Base-by-base conservation (phyloP, 2,888 invertebrate genomes). In the Hemicrepidius hirtus region DNA sequence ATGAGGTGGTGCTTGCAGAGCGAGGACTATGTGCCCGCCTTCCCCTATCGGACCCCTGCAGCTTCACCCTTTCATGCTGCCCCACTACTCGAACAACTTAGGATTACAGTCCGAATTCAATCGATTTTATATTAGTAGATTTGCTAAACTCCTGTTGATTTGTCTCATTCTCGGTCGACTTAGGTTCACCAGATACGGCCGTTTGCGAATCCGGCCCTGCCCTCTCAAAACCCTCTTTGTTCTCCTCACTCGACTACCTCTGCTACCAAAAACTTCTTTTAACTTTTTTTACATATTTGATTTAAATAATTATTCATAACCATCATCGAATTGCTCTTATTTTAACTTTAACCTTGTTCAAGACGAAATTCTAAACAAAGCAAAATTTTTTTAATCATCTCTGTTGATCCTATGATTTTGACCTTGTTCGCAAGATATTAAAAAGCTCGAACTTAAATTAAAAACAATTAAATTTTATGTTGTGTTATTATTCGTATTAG, bases 1-100 rank as follows among this genome's bases (percentile, higher is more conserved):
- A 93, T 93, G 92, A 93, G 93, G 91, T 92, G 92, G 92, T 91
- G 92, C 91, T 91, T 90, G 88, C 88, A 85, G 85, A 85, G 88
- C 86, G 87, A 87, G 85, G 87, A 82, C 83, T 82, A 82, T 82
- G 82, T 82, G 83, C 83, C 81, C 80, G 79, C 77, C 79, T 78
- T 78, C 80, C 81, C 80, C 73, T 78, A 74, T 75, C 78, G 76
- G 77, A 77, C 75, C 79, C 80, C 79, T 78, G 78, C 77, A 79
- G 79, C 78, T 80, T 79, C 80, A 80, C 80, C 81, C 80, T 78
- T 79, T 80, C 77, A 74, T 75, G 74, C 74, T 75, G 73, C 72
- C 75, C 75, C 74, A 68, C 71, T 73, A 75, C 77, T 70, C 74
- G 68, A 78, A 77, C 78, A 78, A 80, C 80, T 80, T 80, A 80